phyloP scores from a whole-genome alignment of 2,113 vertebrate species.

The Falcunculus frontatus region DNA sequence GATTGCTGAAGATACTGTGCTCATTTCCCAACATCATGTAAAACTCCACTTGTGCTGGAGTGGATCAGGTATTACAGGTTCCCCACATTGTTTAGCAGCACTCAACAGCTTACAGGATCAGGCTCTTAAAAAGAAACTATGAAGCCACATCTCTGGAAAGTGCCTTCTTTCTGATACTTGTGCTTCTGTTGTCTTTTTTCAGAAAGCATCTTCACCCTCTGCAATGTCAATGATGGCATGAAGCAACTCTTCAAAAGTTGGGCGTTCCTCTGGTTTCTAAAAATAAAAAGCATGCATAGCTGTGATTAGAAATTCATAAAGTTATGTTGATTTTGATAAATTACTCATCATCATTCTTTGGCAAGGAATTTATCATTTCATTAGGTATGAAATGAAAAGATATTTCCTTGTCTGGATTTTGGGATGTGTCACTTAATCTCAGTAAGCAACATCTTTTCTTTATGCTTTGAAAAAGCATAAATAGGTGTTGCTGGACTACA shows the following conservation, averaged over 20 bases:
- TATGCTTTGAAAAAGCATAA: background rate
- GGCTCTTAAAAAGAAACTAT: background rate
- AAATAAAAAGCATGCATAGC: constrained; percentile 16
- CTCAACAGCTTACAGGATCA: background rate
- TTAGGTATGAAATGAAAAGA: background rate
- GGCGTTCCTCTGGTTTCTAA: constrained; percentile 78
- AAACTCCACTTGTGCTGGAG: background rate
- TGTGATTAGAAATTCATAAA: background rate
- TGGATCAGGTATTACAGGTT: background rate
- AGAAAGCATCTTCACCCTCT: constrained; percentile 72
- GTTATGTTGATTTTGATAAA: background rate
- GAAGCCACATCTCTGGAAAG: background rate
- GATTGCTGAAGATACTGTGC: background rate
- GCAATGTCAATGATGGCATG: constrained; percentile 70
- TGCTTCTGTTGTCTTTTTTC: constrained; percentile 10
- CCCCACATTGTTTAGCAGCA: background rate
- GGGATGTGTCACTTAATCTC: background rate
- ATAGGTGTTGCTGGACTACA: background rate
- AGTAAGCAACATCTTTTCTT: background rate
- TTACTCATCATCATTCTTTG: background rate
- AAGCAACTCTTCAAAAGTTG: constrained; percentile 74
- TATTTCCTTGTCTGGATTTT: background rate
- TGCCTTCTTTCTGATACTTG: background rate
- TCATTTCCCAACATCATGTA: background rate
- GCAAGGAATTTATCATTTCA: background rate